Conservation (phyloP, 1,140 invertebrate genomes). For the Eufriesea mexicana region DNA sequence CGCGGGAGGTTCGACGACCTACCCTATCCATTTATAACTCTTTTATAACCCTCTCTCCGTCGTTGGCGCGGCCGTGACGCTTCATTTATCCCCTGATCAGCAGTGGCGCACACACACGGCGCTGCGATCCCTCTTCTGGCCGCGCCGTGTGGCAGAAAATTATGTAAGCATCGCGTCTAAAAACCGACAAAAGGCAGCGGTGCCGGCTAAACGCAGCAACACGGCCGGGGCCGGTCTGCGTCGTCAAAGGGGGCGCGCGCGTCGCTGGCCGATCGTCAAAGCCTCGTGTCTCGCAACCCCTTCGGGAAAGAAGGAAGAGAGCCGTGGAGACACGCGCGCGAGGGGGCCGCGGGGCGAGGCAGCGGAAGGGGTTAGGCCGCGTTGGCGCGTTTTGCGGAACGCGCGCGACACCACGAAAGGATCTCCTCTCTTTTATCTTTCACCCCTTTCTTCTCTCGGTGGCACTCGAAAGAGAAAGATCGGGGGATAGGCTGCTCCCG, state of each 20-base stretch:
- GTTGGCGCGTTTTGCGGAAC: slow-evolving; percentile 57
- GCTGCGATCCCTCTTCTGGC: slow-evolving; percentile 39
- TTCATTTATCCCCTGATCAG: slow-evolving; percentile 65
- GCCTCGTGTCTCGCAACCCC: slow-evolving; percentile 59
- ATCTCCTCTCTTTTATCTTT: slow-evolving; percentile 68
- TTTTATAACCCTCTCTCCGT: slow-evolving; percentile 62
- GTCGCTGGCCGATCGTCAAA: slow-evolving; percentile 61
- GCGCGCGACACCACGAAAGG: slow-evolving; percentile 43
- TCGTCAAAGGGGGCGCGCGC: slow-evolving; percentile 62
- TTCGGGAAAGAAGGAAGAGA: slow-evolving; percentile 57
- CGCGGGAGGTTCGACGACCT: slow-evolving; percentile 36
- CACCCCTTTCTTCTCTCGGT: slow-evolving; percentile 55
- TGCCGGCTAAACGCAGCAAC: slow-evolving; percentile 60
- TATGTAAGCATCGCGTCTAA: slow-evolving; percentile 63
- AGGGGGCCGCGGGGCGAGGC: no score
- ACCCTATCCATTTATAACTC: slow-evolving; percentile 45
- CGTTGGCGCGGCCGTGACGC: slow-evolving; percentile 39
- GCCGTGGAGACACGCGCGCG: slow-evolving; percentile 1
- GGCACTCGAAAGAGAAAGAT: slow-evolving; percentile 44
- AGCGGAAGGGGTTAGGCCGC: neutral
- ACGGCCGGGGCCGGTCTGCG: slow-evolving; percentile 33
- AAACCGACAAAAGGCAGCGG: slow-evolving; percentile 63
- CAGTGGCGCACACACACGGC: slow-evolving; percentile 27
- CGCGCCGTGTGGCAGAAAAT: slow-evolving; percentile 58
- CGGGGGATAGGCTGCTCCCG: slow-evolving; percentile 31